Evolutionary conservation across 2,888 invertebrate genomes (phyloP).

Genomic region (Caenorhabditis parvicauda): DNA sequence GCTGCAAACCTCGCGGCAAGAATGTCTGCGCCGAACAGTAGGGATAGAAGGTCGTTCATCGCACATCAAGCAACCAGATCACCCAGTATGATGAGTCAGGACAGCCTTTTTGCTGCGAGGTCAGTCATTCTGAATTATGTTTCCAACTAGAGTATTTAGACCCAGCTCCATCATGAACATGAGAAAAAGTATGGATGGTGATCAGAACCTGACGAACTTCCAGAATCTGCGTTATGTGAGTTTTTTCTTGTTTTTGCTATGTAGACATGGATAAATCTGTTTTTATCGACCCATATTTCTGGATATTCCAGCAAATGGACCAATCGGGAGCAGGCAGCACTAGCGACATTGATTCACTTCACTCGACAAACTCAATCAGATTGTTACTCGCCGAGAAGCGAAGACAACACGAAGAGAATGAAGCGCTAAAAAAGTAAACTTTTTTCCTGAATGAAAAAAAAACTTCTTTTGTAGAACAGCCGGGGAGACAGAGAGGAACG

Average conservation of each 20-base stretch:
- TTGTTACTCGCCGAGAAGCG: conserved; percentile 58
- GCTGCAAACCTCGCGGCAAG: conserved; percentile 52
- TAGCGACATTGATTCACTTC: conserved; percentile 32
- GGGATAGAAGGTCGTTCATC: conserved; percentile 12
- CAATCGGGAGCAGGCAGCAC: conserved; percentile 10
- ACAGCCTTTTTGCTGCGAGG: conserved; percentile 35
- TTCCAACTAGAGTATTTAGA: neutral
- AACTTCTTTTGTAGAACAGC: neutral
- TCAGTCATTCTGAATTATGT: neutral
- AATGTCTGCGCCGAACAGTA: conserved; percentile 18
- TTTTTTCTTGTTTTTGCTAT: neutral
- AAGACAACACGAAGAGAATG: conserved; percentile 51
- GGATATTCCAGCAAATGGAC: neutral
- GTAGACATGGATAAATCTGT: too few relatives aligned
- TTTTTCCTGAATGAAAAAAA: neutral
- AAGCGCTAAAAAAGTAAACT: conserved; percentile 39
- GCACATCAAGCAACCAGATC: conserved; percentile 29
- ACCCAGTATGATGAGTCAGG: conserved; percentile 45
- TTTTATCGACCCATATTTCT: neutral
- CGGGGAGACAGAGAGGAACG: conserved; percentile 47
- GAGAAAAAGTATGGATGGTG: conserved; percentile 26
- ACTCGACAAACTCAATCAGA: conserved; percentile 50
- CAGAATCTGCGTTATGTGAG: conserved; percentile 11
- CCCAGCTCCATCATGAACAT: conserved; percentile 20
- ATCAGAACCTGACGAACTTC: conserved; percentile 34